Conservation (phyloP, 2,888 invertebrate species). For the Notocelia uddmanniana region DNA sequence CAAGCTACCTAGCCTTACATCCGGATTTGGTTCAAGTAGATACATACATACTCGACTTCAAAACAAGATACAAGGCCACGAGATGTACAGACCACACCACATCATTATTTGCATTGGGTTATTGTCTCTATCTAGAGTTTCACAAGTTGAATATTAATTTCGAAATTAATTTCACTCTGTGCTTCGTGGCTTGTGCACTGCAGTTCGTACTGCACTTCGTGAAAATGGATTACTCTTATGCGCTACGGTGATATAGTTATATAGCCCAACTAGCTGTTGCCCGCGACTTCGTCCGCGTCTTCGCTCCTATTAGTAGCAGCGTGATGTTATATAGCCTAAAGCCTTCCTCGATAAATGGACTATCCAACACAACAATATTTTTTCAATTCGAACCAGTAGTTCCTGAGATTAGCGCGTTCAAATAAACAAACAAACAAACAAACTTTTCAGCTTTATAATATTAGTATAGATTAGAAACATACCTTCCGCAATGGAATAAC, state of each 20-base stretch:
- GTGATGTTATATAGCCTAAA: too few species aligned
- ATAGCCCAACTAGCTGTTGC: too few species aligned
- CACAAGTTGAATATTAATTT: slow-evolving; percentile 8
- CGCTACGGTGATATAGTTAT: not conserved
- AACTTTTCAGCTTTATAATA: too few species aligned
- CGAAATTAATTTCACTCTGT: not conserved
- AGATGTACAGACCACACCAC: not conserved
- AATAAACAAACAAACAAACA: too few species aligned
- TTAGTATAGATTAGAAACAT: too few species aligned
- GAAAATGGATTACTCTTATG: not conserved
- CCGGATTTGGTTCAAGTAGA: slow-evolving; percentile 1
- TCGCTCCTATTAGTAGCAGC: too few species aligned
- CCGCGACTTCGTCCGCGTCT: too few species aligned
- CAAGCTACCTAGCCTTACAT: not conserved
- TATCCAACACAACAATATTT: too few species aligned
- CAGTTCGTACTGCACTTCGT: slow-evolving; percentile 9
- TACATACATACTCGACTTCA: not conserved
- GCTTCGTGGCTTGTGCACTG: too few species aligned
- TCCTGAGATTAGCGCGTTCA: too few species aligned
- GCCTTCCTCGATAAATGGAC: too few species aligned
- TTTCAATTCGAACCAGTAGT: too few species aligned
- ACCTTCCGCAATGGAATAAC: not conserved
- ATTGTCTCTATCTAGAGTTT: not conserved
- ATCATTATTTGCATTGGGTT: slow-evolving; percentile 11
- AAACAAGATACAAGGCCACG: not conserved